Evolutionary conservation across 2,113 vertebrate species (phyloP).

Genomic region (Saccopteryx bilineata): DNA sequence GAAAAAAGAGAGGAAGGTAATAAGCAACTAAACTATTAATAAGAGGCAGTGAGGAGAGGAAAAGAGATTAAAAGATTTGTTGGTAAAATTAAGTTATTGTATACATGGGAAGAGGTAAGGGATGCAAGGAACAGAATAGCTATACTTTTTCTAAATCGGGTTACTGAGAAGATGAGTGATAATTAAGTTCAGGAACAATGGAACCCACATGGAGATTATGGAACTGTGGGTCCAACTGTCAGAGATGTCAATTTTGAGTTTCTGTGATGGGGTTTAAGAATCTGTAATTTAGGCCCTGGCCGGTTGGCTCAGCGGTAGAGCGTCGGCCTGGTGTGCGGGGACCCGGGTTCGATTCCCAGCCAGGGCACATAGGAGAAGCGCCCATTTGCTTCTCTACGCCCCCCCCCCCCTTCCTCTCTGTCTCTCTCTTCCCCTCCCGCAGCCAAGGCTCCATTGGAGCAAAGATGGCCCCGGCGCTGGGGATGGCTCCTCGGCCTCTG

Average conservation of each 20-base stretch:
- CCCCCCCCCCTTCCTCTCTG: too few relatives aligned
- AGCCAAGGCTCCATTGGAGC: too few relatives aligned
- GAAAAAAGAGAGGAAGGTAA: conserved; percentile 17
- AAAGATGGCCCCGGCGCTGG: too few relatives aligned
- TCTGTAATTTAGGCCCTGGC: not conserved
- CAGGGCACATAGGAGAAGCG: too few relatives aligned
- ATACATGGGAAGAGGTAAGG: not conserved
- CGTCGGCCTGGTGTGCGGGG: too few relatives aligned
- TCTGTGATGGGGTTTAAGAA: not conserved
- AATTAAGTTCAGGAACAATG: not conserved
- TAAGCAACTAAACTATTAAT: not conserved
- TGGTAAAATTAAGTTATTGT: not conserved
- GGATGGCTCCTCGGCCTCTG: too few relatives aligned
- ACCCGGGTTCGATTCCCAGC: too few relatives aligned
- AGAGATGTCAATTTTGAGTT: not conserved
- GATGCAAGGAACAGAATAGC: not conserved
- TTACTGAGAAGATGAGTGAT: not conserved
- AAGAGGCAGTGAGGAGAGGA: not conserved
- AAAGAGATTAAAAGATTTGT: conserved; percentile 6
- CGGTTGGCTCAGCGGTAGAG: too few relatives aligned
- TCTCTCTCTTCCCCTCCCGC: too few relatives aligned
- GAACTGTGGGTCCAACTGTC: not conserved
- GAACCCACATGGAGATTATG: not conserved
- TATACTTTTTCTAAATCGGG: conserved; percentile 21
- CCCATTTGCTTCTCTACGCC: too few relatives aligned